Base-by-base conservation (phyloP, 2,797 vertebrate species). In the Chrosomus eos region DNA sequence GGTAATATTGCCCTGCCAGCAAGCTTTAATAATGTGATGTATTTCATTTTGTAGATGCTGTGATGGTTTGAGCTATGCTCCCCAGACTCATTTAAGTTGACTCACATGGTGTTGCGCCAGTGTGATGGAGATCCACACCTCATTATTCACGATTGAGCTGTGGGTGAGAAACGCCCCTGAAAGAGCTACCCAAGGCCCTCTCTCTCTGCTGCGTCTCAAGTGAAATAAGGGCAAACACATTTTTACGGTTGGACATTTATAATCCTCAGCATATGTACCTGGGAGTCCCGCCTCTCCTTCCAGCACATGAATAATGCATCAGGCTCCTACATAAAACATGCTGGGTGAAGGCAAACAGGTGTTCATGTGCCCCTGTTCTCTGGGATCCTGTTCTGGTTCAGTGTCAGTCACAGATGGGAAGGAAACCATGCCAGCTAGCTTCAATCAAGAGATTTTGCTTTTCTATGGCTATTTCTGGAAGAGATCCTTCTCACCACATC, bases 231-330 rank as follows among this genome's bases (percentile, higher is more conserved):
- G 31, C 80, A 72, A 72, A 77, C 66, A 86, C 80, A 75, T 72
- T 88, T 85, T 66, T 76, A 80, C 60, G 51, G 40, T 71, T 43
- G 71, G 72, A 86, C 85, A 81, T 88, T 87, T 85, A 75, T 88
- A 84, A 82, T 68, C 48, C 81, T 40, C 48, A 62, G 78, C 86
- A 82, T 90, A 86, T 90, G 89, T 87, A 88, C 82, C 87, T 88
- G 84, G 86, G 80, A 73, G 82, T 76, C 73, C 73, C 43, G 18
- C 73, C 82, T 83, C 40, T 75, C 40, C 43, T 16, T 83, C 86
- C 82, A 82, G 85, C 81, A 43, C 1, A 36, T 92, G 88, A 92
- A 91, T 92, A 90, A 93, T 92, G 89, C 51, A 90, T 86, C 71
- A 78, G 48, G 80, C 87, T 81, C 85, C 88, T 88, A 88, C 85